A percentile compares a stretch with the other conserved stretches of the same genome.
Conservation (phyloP, 2,888 invertebrate species). For the Deilephila porcellus region DNA sequence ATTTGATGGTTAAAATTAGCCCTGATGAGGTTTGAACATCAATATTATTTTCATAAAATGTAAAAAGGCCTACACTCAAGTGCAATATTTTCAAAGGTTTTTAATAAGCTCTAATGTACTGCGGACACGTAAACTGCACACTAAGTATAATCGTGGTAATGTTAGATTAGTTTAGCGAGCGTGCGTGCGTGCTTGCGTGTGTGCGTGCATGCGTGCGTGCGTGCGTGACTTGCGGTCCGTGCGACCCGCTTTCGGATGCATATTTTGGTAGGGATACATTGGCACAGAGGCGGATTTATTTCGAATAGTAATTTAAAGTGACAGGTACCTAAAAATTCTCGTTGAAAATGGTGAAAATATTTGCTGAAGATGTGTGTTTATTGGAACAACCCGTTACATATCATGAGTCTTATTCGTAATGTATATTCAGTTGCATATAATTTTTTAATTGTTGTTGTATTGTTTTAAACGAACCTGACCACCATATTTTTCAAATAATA, state of each 20-base stretch:
- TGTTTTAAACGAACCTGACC: too few relatives aligned
- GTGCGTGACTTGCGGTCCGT: background rate
- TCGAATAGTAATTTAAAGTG: background rate
- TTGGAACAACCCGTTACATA: too few relatives aligned
- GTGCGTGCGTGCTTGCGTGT: background rate
- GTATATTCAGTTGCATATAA: too few relatives aligned
- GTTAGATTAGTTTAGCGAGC: constrained; percentile 1
- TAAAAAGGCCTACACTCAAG: constrained; percentile 18
- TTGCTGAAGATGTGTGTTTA: background rate
- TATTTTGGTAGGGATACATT: background rate
- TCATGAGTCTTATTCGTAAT: too few relatives aligned
- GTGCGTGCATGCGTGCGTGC: background rate
- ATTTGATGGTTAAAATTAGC: background rate
- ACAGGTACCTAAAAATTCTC: background rate
- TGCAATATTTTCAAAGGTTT: constrained; percentile 16
- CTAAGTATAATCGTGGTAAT: background rate
- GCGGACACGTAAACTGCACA: constrained; percentile 14
- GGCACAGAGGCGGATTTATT: constrained; percentile 2
- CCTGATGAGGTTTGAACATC: background rate
- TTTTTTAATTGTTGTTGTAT: too few relatives aligned
- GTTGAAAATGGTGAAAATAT: background rate
- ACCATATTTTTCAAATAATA: too few relatives aligned
- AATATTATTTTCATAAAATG: background rate
- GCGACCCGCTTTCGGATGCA: background rate
- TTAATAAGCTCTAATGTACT: background rate